Conservation (phyloP, 2,888 invertebrate genomes). For the Craniophora ligustri region DNA sequence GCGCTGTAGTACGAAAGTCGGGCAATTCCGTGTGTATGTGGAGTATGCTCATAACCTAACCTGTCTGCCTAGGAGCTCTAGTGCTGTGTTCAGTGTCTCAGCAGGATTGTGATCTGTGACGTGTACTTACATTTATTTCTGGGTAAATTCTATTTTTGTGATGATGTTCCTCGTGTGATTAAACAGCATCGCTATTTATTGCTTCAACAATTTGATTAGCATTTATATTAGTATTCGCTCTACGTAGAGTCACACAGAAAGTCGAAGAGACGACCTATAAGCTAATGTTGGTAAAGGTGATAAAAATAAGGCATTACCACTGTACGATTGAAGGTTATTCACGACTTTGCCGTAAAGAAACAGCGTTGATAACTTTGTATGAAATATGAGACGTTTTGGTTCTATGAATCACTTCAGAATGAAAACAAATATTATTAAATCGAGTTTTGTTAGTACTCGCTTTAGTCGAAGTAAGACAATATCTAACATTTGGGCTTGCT, state of each 20-base stretch:
- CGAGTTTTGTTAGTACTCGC: not conserved
- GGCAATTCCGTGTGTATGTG: conserved; percentile 62
- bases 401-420: conserved; percentile 15
- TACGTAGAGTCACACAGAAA: conserved; percentile 17
- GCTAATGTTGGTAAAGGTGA: conserved; percentile 25
- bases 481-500: conserved; percentile 13
- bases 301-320: conserved; percentile 24
- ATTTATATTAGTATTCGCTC: conserved; percentile 41
- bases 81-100: conserved; percentile 64
- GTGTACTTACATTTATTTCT: conserved; percentile 74
- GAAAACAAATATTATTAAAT: not conserved
- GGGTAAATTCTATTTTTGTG: conserved; percentile 79
- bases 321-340: conserved; percentile 26
- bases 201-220: conserved; percentile 52
- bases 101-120: conserved; percentile 68
- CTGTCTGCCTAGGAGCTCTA: conserved; percentile 38
- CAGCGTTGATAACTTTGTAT: conserved; percentile 16
- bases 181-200: conserved; percentile 72
- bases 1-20: conserved; percentile 61
- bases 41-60: conserved; percentile 43
- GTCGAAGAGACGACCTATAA: conserved; percentile 17
- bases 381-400: conserved; percentile 31
- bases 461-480: not conserved
- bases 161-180: conserved; percentile 76
- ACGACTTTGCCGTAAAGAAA: conserved; percentile 18